Evolutionary conservation across 30 jellyfish, hydroid and myxozoan species (phyloP).

Genomic region (Morbakka virulenta): DNA sequence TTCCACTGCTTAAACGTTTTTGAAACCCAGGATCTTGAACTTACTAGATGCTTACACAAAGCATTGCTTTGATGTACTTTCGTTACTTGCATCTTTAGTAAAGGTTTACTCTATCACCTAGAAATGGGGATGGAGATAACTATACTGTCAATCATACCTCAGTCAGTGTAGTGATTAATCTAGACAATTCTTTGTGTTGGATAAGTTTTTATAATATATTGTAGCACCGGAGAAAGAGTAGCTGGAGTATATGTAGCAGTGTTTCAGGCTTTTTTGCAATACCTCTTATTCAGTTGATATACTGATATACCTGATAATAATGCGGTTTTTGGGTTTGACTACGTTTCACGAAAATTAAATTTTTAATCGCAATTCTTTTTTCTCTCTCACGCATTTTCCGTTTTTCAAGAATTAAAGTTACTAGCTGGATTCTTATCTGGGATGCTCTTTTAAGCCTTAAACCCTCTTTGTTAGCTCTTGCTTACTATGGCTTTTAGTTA

Average conservation of each 20-base stretch:
- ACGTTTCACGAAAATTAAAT: too few species aligned
- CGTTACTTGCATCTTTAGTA: constrained; percentile 58
- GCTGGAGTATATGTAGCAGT: constrained; percentile 65
- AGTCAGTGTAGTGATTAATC: constrained; percentile 89
- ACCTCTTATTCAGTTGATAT: constrained; percentile 75
- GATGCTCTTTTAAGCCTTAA: too few species aligned
- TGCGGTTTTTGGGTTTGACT: too few species aligned
- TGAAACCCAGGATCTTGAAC: constrained; percentile 43
- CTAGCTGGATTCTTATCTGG: too few species aligned
- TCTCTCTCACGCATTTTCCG: too few species aligned
- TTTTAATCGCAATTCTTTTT: too few species aligned
- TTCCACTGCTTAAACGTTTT: constrained; percentile 68
- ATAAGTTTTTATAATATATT: constrained; percentile 85
- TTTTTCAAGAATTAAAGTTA: too few species aligned
- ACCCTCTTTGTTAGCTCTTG: too few species aligned
- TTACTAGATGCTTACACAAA: constrained; percentile 62
- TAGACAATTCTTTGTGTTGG: constrained; percentile 87
- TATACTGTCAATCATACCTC: constrained; percentile 70
- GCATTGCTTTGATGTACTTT: constrained; percentile 50
- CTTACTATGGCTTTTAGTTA: too few species aligned
- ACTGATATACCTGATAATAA: too few species aligned
- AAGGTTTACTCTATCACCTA: constrained; percentile 60
- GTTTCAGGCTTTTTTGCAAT: constrained; percentile 83
- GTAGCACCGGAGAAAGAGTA: constrained; percentile 49
- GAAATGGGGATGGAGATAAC: constrained; percentile 49